Conservation (phyloP, 2,113 vertebrate species). For the Cynoglossus semilaevis region DNA sequence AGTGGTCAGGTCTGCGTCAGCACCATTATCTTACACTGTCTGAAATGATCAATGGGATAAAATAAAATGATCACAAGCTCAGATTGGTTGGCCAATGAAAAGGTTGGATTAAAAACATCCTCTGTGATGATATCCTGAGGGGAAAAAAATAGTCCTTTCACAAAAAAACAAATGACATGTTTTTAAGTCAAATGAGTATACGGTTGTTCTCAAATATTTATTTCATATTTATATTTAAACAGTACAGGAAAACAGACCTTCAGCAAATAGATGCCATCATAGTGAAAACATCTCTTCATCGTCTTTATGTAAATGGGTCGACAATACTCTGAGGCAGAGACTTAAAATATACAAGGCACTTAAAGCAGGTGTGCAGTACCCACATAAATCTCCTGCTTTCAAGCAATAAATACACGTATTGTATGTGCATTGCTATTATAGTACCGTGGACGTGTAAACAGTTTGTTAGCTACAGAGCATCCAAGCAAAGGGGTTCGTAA, state of each 20-base stretch:
- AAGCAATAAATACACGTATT: conserved; percentile 67
- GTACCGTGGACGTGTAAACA: conserved; percentile 71
- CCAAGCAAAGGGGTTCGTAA: conserved; percentile 41
- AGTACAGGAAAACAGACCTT: conserved; percentile 25
- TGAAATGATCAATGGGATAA: conserved; percentile 89
- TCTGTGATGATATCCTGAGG: conserved; percentile 64
- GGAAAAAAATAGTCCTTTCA: conserved; percentile 57
- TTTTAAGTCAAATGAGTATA: not conserved
- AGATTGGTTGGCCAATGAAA: conserved; percentile 91
- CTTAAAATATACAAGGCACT: conserved; percentile 55
- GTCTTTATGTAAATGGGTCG: conserved; percentile 33
- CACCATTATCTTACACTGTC: conserved; percentile 82
- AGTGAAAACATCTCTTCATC: conserved; percentile 35
- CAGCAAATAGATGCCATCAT: conserved; percentile 20
- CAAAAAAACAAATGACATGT: conserved; percentile 3
- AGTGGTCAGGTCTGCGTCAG: conserved; percentile 81
- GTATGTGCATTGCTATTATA: conserved; percentile 38
- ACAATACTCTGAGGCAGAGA: conserved; percentile 40
- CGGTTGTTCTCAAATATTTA: conserved; percentile 44
- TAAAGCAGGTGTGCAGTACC: conserved; percentile 42
- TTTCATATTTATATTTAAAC: conserved; percentile 45
- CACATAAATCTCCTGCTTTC: conserved; percentile 30
- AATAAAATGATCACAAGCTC: conserved; percentile 90
- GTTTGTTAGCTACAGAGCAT: conserved; percentile 31
- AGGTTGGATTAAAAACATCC: conserved; percentile 80